phyloP scores from a whole-genome alignment of 2,797 vertebrate species.

The Rhinella marina region DNA sequence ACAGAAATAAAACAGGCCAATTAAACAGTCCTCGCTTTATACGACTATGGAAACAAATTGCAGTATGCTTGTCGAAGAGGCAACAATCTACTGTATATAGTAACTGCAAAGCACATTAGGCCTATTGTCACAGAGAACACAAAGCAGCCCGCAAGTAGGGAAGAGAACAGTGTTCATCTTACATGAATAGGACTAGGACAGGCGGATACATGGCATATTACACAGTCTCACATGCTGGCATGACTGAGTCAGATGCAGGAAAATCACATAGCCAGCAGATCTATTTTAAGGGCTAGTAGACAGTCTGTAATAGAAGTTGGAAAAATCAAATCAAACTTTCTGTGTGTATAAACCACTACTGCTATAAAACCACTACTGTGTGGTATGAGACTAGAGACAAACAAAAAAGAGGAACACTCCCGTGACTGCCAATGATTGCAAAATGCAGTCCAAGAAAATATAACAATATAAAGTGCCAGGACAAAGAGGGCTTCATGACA shows the following conservation, averaged over 20 bases:
- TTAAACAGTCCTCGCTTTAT: not conserved
- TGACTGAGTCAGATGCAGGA: conserved; percentile 56
- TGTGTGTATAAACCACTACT: conserved; percentile 36
- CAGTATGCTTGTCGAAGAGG: too few relatives aligned
- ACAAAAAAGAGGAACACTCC: conserved; percentile 7
- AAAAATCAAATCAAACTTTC: conserved; percentile 41
- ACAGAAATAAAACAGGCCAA: not conserved
- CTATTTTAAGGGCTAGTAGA: conserved; percentile 56
- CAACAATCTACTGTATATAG: not conserved
- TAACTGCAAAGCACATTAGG: not conserved
- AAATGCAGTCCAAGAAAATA: conserved; percentile 14
- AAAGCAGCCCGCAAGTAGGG: not conserved
- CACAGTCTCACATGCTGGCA: conserved; percentile 56
- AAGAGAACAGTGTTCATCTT: not conserved
- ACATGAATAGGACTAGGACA: conserved; percentile 2
- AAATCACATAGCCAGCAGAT: conserved; percentile 55
- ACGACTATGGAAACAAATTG: too few relatives aligned
- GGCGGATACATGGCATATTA: conserved; percentile 41
- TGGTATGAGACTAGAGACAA: conserved; percentile 22
- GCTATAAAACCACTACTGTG: conserved; percentile 24
- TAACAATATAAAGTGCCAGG: not conserved
- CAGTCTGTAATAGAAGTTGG: conserved; percentile 35
- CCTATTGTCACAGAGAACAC: not conserved
- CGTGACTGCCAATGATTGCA: conserved; percentile 15
- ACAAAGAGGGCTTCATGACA: not conserved